Conservation (phyloP, 2,113 vertebrate species). For the Morone chrysops region DNA sequence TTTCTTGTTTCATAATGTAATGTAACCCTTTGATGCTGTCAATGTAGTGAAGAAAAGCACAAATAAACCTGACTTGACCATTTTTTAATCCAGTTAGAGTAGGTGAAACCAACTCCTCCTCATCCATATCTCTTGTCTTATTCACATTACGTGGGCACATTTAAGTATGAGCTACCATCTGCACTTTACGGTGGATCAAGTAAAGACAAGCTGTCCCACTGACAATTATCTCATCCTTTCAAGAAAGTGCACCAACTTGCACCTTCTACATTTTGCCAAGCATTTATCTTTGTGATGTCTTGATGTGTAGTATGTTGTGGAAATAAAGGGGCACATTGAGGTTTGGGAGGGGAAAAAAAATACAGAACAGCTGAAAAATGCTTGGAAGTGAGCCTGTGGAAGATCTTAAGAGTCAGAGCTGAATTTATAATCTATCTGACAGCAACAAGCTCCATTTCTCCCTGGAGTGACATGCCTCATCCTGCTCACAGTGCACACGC, state of each 20-base stretch:
- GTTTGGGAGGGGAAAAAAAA: conserved; percentile 8
- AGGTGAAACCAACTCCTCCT: not conserved
- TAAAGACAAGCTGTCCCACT: conserved; percentile 37
- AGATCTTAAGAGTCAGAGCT: conserved; percentile 35
- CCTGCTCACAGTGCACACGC: conserved; percentile 37
- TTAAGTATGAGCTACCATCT: conserved; percentile 4
- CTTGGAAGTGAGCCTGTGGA: conserved; percentile 40
- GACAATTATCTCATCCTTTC: conserved; percentile 24
- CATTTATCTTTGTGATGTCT: conserved; percentile 22
- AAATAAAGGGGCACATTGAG: conserved; percentile 24
- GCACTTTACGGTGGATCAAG: conserved; percentile 19
- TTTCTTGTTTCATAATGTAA: not conserved
- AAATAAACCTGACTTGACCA: not conserved
- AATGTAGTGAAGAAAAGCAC: not conserved
- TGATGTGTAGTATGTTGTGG: conserved; percentile 22
- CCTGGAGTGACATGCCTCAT: conserved; percentile 62
- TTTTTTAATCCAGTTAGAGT: not conserved
- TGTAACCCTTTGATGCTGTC: not conserved
- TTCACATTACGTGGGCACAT: not conserved
- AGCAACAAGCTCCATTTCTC: conserved; percentile 57
- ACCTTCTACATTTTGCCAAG: conserved; percentile 17
- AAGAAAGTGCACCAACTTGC: conserved; percentile 12
- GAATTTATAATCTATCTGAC: conserved; percentile 65
- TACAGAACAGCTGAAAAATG: conserved; percentile 13
- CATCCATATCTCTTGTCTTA: not conserved